Percentiles rank a stretch among this genome's conserved stretches.
These are phyloP conservation scores for Plagodis dolabraria DNA, from an alignment of 2,888 invertebrate genomes.

Conservation along the genomic window DNA sequence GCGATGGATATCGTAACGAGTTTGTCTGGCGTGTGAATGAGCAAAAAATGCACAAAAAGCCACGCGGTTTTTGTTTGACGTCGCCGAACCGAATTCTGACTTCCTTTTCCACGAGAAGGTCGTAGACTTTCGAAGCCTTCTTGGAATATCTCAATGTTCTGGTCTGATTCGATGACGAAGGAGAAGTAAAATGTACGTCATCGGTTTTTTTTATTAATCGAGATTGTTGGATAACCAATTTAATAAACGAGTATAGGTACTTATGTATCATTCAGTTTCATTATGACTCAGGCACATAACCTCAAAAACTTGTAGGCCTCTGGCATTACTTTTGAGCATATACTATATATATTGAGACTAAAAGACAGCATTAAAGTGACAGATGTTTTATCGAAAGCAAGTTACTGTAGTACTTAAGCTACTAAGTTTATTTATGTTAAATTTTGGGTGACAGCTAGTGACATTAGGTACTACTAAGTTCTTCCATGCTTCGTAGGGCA, in stretches of 20 bases:
- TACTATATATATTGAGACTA: too few species aligned
- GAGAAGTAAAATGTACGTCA: background rate
- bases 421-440: too few species aligned
- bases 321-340: too few species aligned
- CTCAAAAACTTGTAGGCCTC: too few species aligned
- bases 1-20: constrained; percentile 48
- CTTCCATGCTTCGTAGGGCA: too few species aligned
- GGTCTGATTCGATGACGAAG: background rate
- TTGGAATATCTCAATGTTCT: background rate
- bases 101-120: constrained; percentile 31
- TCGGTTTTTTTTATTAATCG: background rate
- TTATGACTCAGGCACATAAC: too few species aligned
- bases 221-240: background rate
- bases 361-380: too few species aligned
- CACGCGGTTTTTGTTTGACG: constrained; percentile 9
- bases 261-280: too few species aligned
- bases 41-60: constrained; percentile 40
- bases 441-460: too few species aligned
- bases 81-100: constrained; percentile 2
- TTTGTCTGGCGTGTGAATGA: constrained; percentile 36
- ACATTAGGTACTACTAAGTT: too few species aligned
- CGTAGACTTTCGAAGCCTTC: constrained; percentile 27
- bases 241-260: background rate
- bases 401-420: too few species aligned
- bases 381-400: too few species aligned